Percentiles rank a stretch among this genome's conserved stretches.
Conservation (phyloP, 2,113 vertebrate species). For the Girardinichthys multiradiatus region DNA sequence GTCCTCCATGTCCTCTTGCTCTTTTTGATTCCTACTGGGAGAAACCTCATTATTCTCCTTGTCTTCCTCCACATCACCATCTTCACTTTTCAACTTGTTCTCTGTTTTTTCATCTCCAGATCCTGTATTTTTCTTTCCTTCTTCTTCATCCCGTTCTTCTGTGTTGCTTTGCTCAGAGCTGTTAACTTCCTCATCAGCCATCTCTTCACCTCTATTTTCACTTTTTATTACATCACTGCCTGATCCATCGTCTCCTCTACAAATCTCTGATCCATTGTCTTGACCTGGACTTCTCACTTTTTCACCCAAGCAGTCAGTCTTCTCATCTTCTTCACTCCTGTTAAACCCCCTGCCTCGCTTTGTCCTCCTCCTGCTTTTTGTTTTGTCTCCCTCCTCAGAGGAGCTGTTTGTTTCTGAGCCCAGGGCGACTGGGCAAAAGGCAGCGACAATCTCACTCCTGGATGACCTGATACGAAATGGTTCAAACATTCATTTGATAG, state of each 20-base stretch:
- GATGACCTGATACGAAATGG: constrained; percentile 25
- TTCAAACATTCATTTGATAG: background rate
- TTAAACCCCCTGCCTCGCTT: constrained; percentile 11
- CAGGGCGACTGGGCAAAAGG: background rate
- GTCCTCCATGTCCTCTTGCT: constrained; percentile 16
- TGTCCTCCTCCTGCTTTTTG: background rate
- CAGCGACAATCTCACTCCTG: background rate
- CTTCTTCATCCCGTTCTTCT: constrained; percentile 12
- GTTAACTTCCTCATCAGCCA: constrained; percentile 13
- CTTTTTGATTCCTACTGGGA: constrained; percentile 8
- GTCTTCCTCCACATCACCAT: constrained; percentile 7
- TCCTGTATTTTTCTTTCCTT: background rate
- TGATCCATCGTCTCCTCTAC: constrained; percentile 26
- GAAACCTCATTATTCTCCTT: background rate
- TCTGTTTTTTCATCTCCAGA: constrained; percentile 17
- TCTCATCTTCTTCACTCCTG: constrained; percentile 21
- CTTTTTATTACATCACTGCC: background rate
- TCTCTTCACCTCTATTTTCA: constrained; percentile 1
- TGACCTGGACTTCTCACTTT: constrained; percentile 5
- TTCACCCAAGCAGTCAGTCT: constrained; percentile 16
- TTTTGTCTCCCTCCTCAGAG: constrained; percentile 17
- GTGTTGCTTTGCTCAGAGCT: constrained; percentile 9
- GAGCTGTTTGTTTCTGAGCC: constrained; percentile 34
- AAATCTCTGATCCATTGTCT: constrained; percentile 14
- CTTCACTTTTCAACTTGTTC: constrained; percentile 9